Evolutionary conservation across 2,113 vertebrate species (phyloP), one percentile per base, ranked within the genome.

Genomic region (Atractosteus spatula): DNA sequence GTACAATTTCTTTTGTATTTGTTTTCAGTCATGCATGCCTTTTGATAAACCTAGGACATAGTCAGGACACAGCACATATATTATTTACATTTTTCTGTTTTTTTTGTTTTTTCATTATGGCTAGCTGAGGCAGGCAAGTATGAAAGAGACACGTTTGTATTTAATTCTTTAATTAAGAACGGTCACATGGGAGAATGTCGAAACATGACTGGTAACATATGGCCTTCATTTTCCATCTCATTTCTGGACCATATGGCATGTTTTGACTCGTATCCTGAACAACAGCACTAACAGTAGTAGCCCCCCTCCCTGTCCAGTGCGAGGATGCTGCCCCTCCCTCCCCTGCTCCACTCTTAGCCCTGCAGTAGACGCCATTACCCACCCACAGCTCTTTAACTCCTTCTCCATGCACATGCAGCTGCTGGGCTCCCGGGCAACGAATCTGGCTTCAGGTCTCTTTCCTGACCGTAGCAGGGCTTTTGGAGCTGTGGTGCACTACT

Each of bases 81-180:
- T 51, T 86, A 80, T 82, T 88, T 83, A 81, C 47, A 75, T 74
- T 89, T 84, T 83, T 88, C 77, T 87, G 78, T 83, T 78, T 88
- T 78, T 82, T 73, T 77, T 75, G 71, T 83, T 71, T 88, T 71
- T 87, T 76, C 78, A 81, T 81, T 85, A 79, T 90, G 84, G 86
- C 88, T 87, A 92, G 90, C 90, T 92, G 88, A 91, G 83, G 82
- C 86, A 91, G 91, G 91, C 89, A 92, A 92, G 91, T 92, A 92
- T 90, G 74, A 83, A 83, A 81, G 74, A 67, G 74, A 80, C 82
- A 72, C 80, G 51, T 41, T 41, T 68, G 51, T 47, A 10, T 66
- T n/a, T 74, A 47, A 2, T 67, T 68, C 43, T 41, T 41, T 76
- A 59, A 72, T 79, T 74, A 68, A 74, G 41, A 70, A 59, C 62